Conservation (phyloP, 2,113 vertebrate species). For the Lipophrys pholis region DNA sequence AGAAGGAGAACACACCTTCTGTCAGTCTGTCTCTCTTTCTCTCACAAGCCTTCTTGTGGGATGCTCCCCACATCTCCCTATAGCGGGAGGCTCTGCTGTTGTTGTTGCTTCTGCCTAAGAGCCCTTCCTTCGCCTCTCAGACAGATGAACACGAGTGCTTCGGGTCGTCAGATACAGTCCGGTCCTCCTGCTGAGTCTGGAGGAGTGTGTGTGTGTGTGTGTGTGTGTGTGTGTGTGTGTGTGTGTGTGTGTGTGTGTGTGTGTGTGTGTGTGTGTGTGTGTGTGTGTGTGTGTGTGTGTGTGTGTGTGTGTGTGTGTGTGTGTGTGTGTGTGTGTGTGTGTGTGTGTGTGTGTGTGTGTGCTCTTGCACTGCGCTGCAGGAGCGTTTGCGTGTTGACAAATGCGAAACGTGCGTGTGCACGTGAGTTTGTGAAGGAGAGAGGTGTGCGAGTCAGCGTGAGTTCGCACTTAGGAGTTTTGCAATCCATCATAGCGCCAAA, state of each 20-base stretch:
- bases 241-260: too few species aligned
- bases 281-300: neutral
- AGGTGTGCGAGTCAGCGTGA: neutral
- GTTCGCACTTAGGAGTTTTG: slow-evolving; percentile 28
- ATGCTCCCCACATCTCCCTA: slow-evolving; percentile 10
- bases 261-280: neutral
- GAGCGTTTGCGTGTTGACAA: slow-evolving; percentile 1
- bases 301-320: neutral
- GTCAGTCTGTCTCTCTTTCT: slow-evolving; percentile 12
- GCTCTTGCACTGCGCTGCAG: too few species aligned
- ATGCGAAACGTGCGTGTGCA: slow-evolving; percentile 3
- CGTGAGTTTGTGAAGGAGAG: neutral
- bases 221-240: neutral
- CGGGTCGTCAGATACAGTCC: slow-evolving; percentile 39
- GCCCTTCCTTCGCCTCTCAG: slow-evolving; percentile 23
- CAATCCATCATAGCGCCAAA: slow-evolving; percentile 41
- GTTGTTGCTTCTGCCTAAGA: slow-evolving; percentile 33
- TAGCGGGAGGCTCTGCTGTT: slow-evolving; percentile 5
- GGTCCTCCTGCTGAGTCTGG: slow-evolving; percentile 42
- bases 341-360: too few species aligned
- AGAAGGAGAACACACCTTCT: slow-evolving; percentile 37
- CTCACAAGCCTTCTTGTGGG: slow-evolving; percentile 5
- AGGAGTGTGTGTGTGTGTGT: neutral
- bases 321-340: neutral
- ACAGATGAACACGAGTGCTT: slow-evolving; percentile 20